Conservation (phyloP, 2,888 invertebrate species). For the Cecidostiba fungosa region DNA sequence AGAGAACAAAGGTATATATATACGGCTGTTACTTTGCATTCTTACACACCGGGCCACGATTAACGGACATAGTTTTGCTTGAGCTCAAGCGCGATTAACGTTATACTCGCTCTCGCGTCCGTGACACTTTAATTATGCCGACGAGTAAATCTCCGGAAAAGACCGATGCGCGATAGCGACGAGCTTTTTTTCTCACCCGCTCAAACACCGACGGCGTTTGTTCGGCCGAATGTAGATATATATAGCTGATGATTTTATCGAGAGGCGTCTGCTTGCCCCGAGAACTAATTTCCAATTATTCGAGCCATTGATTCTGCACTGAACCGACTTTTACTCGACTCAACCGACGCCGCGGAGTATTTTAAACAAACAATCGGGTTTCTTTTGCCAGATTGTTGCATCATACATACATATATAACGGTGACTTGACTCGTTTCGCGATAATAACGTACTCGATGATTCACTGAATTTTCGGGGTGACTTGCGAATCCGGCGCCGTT, state of each 20-base stretch:
- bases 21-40: not conserved
- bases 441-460: constrained; percentile 22
- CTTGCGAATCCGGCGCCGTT: constrained; percentile 9
- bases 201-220: constrained; percentile 13
- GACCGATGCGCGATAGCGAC: constrained; percentile 59
- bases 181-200: constrained; percentile 61
- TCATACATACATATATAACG: not conserved
- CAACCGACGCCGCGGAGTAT: not conserved
- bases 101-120: constrained; percentile 66
- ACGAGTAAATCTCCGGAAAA: constrained; percentile 74
- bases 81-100: constrained; percentile 71
- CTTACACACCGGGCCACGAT: constrained; percentile 60
- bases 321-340: not conserved
- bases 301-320: not conserved
- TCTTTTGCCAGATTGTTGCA: not conserved
- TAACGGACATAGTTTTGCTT: not conserved
- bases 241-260: not conserved
- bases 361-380: not conserved
- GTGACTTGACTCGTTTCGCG: constrained; percentile 15
- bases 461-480: constrained; percentile 37
- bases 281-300: not conserved
- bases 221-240: not conserved
- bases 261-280: not conserved
- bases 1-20: constrained; percentile 70
- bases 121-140: constrained; percentile 79